phyloP scores from a whole-genome alignment of 2,888 invertebrate genomes.

The Netelia inedita region DNA sequence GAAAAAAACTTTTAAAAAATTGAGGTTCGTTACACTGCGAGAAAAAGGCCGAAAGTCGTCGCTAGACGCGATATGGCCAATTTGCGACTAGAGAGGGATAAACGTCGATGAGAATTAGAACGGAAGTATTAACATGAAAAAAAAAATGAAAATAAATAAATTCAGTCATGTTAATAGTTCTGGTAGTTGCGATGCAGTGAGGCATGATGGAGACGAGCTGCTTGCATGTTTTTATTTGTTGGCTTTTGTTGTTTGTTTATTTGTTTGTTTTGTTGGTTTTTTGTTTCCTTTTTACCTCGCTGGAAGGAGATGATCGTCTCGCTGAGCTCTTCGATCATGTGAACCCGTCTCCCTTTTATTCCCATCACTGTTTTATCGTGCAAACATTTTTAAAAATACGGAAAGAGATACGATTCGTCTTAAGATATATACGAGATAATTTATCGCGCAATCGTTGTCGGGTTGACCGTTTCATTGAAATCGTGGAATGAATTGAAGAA shows the following conservation, averaged over 20 bases:
- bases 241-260: constrained; percentile 24
- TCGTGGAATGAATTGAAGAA: constrained; percentile 17
- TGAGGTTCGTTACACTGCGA: constrained; percentile 46
- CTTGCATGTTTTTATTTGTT: constrained; percentile 73
- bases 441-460: constrained; percentile 20
- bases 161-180: constrained; percentile 65
- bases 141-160: constrained; percentile 25
- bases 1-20: constrained; percentile 15
- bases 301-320: constrained; percentile 99
- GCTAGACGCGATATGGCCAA: constrained; percentile 6
- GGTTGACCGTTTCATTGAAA: constrained; percentile 7
- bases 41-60: constrained; percentile 26
- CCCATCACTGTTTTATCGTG: constrained; percentile 93
- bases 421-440: constrained; percentile 5
- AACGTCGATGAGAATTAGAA: constrained; percentile 57
- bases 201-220: constrained; percentile 77
- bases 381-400: constrained; percentile 78
- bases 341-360: constrained; percentile 98
- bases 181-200: constrained; percentile 74
- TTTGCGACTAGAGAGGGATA: constrained; percentile 17
- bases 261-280: constrained; percentile 62
- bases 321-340: constrained; percentile 99
- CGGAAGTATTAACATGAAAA: constrained; percentile 48
- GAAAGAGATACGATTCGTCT: constrained; percentile 63
- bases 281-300: constrained; percentile 92